Conservation (phyloP, 2,113 vertebrate genomes). For the Crotalus helleri region DNA sequence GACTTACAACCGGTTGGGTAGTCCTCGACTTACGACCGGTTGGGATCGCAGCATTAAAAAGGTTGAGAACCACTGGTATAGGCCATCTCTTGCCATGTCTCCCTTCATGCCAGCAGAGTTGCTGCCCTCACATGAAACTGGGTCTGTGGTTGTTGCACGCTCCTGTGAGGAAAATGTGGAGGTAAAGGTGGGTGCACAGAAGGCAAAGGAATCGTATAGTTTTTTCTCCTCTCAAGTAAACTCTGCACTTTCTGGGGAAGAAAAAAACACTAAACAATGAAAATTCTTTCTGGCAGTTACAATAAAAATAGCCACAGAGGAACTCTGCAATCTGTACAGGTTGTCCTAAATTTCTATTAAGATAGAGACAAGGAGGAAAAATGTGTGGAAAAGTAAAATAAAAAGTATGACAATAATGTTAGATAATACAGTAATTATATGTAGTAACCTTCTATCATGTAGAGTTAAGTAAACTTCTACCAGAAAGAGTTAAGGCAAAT, state of each 20-base stretch:
- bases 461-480: neutral
- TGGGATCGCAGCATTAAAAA: too few relatives aligned
- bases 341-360: neutral
- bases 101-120: neutral
- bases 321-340: neutral
- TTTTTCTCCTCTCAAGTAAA: neutral
- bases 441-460: neutral
- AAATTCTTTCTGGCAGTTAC: neutral
- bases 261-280: neutral
- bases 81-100: neutral
- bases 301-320: neutral
- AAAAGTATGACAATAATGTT: neutral
- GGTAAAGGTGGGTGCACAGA: neutral
- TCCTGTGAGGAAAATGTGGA: neutral
- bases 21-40: too few relatives aligned
- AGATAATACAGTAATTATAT: neutral
- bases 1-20: too few relatives aligned
- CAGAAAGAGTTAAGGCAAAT: neutral
- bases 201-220: neutral
- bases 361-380: neutral
- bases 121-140: neutral
- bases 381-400: neutral
- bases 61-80: neutral
- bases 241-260: neutral
- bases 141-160: neutral